These are phyloP conservation scores for Ditula angustiorana DNA, from an alignment of 2,888 invertebrate genomes.

Conservation along the genomic window DNA sequence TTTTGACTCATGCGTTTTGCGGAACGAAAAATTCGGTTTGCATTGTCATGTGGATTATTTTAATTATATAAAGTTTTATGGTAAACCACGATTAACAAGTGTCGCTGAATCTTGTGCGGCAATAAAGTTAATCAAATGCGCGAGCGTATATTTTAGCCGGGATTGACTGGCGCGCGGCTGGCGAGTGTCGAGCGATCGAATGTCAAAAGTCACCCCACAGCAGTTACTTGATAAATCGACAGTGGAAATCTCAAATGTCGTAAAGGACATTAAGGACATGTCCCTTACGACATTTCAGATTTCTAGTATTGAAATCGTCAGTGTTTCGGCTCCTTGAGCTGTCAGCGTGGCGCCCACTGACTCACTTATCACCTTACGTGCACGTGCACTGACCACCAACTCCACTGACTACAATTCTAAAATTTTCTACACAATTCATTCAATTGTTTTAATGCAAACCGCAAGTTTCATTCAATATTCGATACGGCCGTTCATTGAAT, in stretches of 20 bases:
- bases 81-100: too few species aligned
- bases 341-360: slow-evolving; percentile 47
- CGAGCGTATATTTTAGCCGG: too few species aligned
- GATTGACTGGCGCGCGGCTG: too few species aligned
- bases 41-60: neutral
- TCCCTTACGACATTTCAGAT: too few species aligned
- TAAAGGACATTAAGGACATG: too few species aligned
- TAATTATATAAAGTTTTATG: too few species aligned
- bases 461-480: slow-evolving; percentile 3
- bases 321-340: slow-evolving; percentile 43
- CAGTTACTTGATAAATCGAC: too few species aligned
- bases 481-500: neutral
- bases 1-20: slow-evolving; percentile 31
- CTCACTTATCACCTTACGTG: slow-evolving; percentile 40
- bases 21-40: slow-evolving; percentile 19
- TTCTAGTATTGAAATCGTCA: slow-evolving; percentile 53
- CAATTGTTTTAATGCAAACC: slow-evolving; percentile 7
- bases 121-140: too few species aligned
- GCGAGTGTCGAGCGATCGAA: too few species aligned
- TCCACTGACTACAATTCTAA: slow-evolving; percentile 1
- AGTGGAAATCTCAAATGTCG: too few species aligned
- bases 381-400: slow-evolving; percentile 6
- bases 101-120: too few species aligned
- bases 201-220: too few species aligned
- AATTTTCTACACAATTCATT: neutral